These are phyloP conservation scores for Drosophila paulistorum DNA, from an alignment of 1,140 invertebrate species.

Conservation along the genomic window DNA sequence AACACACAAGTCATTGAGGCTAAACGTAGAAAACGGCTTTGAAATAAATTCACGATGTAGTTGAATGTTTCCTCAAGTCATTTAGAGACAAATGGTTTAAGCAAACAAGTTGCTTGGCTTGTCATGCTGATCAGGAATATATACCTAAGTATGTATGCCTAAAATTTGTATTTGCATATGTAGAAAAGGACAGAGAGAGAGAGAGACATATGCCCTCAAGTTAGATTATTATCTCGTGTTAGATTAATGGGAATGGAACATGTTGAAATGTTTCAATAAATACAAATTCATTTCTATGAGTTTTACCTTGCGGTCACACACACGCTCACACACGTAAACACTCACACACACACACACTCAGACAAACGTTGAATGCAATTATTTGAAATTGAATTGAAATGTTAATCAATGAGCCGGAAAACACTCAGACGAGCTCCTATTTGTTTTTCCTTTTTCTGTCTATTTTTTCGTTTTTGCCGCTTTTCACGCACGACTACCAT, in stretches of 20 bases:
- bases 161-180: neutral
- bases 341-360: neutral
- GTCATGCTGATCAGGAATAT: neutral
- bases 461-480: constrained; percentile 44
- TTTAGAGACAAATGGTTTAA: neutral
- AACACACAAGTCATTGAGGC: too few species aligned
- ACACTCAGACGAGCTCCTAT: constrained; percentile 37
- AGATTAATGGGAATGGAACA: constrained; percentile 23
- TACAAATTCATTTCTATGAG: constrained; percentile 21
- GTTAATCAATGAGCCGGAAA: constrained; percentile 66
- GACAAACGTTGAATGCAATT: constrained; percentile 57
- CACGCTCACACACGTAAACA: neutral
- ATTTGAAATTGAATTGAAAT: constrained; percentile 69
- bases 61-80: neutral
- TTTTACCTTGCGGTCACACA: constrained; percentile 36
- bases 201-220: neutral
- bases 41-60: too few species aligned
- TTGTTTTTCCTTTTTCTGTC: constrained; percentile 17
- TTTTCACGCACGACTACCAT: constrained; percentile 58
- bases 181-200: neutral
- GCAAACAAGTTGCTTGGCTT: neutral
- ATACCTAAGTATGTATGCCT: neutral
- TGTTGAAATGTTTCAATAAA: constrained; percentile 25
- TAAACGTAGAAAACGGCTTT: too few species aligned
- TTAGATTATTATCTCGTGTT: neutral